These are phyloP conservation scores for Trichechus manatus DNA, from an alignment of 2,113 vertebrate genomes.

Conservation along the genomic window DNA sequence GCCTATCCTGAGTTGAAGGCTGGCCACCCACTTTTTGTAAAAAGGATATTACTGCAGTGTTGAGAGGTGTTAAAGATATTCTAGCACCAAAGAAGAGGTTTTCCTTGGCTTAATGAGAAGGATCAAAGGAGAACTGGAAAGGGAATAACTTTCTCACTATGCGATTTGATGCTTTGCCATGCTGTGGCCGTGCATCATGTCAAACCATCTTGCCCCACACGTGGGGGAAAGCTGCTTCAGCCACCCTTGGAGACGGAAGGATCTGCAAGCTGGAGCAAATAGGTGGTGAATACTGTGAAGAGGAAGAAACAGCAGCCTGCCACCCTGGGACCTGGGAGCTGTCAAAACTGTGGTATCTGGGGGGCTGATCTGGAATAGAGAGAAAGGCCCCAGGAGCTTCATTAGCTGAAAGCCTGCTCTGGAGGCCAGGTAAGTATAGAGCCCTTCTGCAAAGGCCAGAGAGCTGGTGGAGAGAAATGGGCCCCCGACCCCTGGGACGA, in stretches of 20 bases:
- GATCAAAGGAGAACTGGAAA: not conserved
- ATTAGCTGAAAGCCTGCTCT: not conserved
- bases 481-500: not conserved
- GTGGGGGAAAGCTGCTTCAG: not conserved
- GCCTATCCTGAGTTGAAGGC: not conserved
- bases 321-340: not conserved
- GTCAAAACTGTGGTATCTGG: not conserved
- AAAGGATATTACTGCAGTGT: not conserved
- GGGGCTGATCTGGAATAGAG: not conserved
- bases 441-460: not conserved
- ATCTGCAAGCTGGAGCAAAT: not conserved
- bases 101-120: not conserved
- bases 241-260: not conserved
- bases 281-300: not conserved
- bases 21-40: not conserved
- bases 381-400: not conserved
- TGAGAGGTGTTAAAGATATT: not conserved
- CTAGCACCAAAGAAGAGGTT: not conserved
- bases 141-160: not conserved
- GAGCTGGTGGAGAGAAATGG: not conserved
- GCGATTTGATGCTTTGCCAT: not conserved
- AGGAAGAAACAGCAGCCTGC: not conserved
- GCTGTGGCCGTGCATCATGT: rapidly evolving
- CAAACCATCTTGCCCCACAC: not conserved
- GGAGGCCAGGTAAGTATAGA: not conserved